These are phyloP conservation scores for Torymus texanus DNA, from an alignment of 2,888 invertebrate genomes.

Conservation along the genomic window DNA sequence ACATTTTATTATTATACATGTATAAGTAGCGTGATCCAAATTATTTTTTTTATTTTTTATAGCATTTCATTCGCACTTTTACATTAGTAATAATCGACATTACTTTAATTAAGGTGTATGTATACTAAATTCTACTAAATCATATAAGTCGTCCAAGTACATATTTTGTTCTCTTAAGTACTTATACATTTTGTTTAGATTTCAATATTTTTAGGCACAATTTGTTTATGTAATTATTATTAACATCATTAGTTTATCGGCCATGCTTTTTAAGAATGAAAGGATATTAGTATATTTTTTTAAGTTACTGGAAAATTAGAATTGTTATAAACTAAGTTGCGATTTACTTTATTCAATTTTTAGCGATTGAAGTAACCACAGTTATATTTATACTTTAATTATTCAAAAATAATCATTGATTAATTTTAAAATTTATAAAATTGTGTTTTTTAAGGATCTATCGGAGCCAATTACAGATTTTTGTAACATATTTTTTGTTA, in stretches of 20 bases:
- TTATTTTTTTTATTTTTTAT: slow-evolving; percentile 17
- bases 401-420: no score
- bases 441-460: no score
- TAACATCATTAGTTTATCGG: slow-evolving; percentile 48
- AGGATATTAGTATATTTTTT: not conserved
- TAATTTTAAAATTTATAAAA: no score
- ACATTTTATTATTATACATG: slow-evolving; percentile 56
- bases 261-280: slow-evolving; percentile 37
- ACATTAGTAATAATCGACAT: slow-evolving; percentile 41
- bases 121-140: slow-evolving; percentile 38
- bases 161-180: slow-evolving; percentile 49
- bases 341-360: no score
- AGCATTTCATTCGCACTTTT: slow-evolving; percentile 31
- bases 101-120: slow-evolving; percentile 33
- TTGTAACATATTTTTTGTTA: no score
- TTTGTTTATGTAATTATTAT: slow-evolving; percentile 63
- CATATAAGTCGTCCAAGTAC: slow-evolving; percentile 37
- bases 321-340: no score
- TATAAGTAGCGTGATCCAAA: slow-evolving; percentile 40
- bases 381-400: no score
- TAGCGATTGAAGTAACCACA: no score
- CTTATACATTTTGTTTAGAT: slow-evolving; percentile 57
- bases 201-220: slow-evolving; percentile 65
- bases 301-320: no score
- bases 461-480: no score